Evolutionary conservation across 2,888 invertebrate genomes (phyloP).

Genomic region (Drosophila maculinotata): DNA sequence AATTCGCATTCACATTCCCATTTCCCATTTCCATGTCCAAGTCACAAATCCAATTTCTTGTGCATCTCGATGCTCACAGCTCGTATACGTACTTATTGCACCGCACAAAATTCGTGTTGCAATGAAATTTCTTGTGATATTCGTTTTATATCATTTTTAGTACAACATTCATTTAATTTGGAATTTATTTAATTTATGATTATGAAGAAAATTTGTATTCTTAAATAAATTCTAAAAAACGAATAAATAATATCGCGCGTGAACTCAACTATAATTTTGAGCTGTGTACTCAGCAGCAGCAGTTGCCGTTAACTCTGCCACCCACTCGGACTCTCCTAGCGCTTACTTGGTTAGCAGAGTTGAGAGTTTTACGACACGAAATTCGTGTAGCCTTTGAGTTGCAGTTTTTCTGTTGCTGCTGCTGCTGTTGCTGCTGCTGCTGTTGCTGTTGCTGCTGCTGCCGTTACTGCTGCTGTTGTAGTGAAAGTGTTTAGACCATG

Average conservation of each 20-base stretch:
- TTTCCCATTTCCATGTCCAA: slow-evolving; percentile 25
- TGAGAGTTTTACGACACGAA: slow-evolving; percentile 55
- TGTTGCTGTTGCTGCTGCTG: background rate
- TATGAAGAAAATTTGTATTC: no score
- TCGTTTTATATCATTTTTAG: no score
- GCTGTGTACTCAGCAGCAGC: slow-evolving; percentile 7
- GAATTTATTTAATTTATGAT: no score
- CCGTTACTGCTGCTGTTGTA: slow-evolving; percentile 20
- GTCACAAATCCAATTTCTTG: slow-evolving; percentile 22
- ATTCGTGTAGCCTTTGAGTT: slow-evolving; percentile 54
- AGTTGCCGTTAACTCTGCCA: no score
- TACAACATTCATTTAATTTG: no score
- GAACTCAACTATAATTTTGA: no score
- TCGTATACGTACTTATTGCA: slow-evolving; percentile 13
- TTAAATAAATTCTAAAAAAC: no score
- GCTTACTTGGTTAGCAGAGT: slow-evolving; percentile 19
- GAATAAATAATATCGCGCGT: no score
- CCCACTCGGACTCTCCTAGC: slow-evolving; percentile 11
- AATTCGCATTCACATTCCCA: slow-evolving; percentile 16
- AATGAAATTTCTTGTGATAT: no score
- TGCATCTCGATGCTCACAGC: slow-evolving; percentile 19
- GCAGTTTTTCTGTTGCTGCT: slow-evolving; percentile 16
- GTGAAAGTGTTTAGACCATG: slow-evolving; percentile 65
- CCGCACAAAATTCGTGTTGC: background rate
- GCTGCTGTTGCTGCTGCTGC: slow-evolving; percentile 4